Conservation (phyloP, 2,888 invertebrate species). For the Xiphydria camelus region DNA sequence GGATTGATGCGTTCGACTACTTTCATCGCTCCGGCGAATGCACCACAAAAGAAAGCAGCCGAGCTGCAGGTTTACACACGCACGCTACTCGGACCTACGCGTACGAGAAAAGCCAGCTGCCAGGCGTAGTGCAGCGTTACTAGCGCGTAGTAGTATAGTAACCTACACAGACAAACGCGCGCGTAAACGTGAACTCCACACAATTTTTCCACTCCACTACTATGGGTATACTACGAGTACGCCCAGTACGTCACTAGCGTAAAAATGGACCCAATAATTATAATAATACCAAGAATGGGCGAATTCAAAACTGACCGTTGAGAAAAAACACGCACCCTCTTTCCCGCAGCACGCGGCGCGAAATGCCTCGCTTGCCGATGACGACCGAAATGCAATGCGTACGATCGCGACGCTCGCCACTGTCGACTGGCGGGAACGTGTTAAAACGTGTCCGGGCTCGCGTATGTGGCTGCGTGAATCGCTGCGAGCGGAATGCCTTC, state of each 20-base stretch:
- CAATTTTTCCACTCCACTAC: not conserved
- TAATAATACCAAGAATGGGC: no score
- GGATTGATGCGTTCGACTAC: constrained; percentile 21
- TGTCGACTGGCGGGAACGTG: no score
- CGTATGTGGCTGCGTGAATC: not conserved
- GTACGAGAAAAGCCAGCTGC: constrained; percentile 13
- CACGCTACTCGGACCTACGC: constrained; percentile 12
- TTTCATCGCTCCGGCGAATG: constrained; percentile 17
- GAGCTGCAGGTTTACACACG: constrained; percentile 23
- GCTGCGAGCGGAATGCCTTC: not conserved
- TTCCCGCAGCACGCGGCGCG: no score
- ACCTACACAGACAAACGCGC: no score
- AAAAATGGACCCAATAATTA: no score
- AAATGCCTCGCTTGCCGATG: not conserved
- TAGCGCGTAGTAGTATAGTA: not conserved
- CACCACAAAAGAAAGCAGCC: constrained; percentile 6
- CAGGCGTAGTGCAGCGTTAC: not conserved
- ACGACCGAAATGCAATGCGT: not conserved
- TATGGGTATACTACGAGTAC: not conserved
- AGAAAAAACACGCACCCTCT: no score
- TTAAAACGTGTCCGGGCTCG: not conserved
- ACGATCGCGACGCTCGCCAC: not conserved
- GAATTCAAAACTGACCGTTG: no score
- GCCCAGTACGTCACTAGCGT: not conserved
- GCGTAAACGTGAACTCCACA: not conserved